These are phyloP conservation scores for Alouatta palliata DNA, from an alignment of 2,113 vertebrate species.

Conservation along the genomic window DNA sequence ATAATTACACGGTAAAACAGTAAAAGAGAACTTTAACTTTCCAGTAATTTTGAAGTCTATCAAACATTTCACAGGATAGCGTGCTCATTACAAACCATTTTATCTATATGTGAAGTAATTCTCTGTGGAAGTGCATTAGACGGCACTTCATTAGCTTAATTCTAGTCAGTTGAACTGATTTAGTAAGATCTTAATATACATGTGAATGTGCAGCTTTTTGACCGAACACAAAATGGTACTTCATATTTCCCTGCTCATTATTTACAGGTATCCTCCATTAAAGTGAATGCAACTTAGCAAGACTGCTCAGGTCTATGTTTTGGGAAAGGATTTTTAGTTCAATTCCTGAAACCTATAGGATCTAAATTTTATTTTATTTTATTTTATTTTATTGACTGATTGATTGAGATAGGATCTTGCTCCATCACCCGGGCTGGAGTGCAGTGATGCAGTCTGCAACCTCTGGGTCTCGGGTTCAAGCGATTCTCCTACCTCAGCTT, in stretches of 20 bases:
- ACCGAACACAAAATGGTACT: neutral
- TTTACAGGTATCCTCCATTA: neutral
- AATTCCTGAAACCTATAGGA: constrained; percentile 6
- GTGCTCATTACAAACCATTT: neutral
- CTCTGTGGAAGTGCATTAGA: neutral
- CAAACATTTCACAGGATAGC: neutral
- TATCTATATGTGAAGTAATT: neutral
- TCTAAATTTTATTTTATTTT: constrained; percentile 25
- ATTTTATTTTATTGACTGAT: neutral
- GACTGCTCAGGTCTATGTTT: neutral
- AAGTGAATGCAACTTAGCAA: neutral
- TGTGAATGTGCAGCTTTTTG: neutral
- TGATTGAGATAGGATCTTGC: too few relatives aligned
- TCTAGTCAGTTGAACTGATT: neutral
- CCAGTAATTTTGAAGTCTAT: constrained; percentile 4
- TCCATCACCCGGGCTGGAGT: too few relatives aligned
- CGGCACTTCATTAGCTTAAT: neutral
- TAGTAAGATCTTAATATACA: neutral
- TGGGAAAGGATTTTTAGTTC: neutral
- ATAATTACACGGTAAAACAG: neutral
- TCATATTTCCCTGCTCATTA: neutral
- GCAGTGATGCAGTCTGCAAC: too few relatives aligned
- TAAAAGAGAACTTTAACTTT: neutral
- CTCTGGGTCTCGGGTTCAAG: too few relatives aligned
- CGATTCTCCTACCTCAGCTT: too few relatives aligned